phyloP scores from a whole-genome alignment of 1,140 invertebrate genomes.

The Drosophila eugracilis region DNA sequence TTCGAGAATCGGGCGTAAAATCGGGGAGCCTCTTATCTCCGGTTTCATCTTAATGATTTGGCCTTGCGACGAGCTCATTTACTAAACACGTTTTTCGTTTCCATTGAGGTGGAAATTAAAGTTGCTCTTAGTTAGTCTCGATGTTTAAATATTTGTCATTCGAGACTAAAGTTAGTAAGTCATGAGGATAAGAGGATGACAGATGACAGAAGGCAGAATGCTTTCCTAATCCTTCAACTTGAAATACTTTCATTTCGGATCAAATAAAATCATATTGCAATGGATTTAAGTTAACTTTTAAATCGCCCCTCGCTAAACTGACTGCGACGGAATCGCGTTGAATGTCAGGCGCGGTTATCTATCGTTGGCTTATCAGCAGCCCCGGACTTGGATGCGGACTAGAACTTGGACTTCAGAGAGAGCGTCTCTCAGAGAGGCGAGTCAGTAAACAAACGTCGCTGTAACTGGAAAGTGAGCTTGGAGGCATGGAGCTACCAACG shows the following conservation, averaged over 20 bases:
- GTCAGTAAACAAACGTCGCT: conserved; percentile 25
- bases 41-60: conserved; percentile 42
- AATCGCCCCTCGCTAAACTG: conserved; percentile 5
- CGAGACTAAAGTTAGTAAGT: too few species aligned
- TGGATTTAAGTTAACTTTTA: too few species aligned
- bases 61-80: conserved; percentile 14
- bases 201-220: too few species aligned
- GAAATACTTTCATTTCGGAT: too few species aligned
- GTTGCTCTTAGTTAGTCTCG: too few species aligned
- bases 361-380: conserved; percentile 43
- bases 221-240: too few species aligned
- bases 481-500: background rate
- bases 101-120: conserved; percentile 26
- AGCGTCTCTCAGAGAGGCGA: background rate
- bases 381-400: conserved; percentile 13
- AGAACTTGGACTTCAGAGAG: conserved; percentile 8
- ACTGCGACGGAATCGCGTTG: conserved; percentile 1
- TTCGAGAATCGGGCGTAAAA: background rate
- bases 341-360: conserved; percentile 51
- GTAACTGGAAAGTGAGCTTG: background rate
- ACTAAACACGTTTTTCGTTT: conserved; percentile 19
- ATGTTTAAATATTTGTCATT: too few species aligned
- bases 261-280: too few species aligned
- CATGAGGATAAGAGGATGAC: too few species aligned
- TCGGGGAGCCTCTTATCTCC: conserved; percentile 14